Base-by-base conservation (phyloP, 2,113 vertebrate species). In the Trematomus loennbergii region DNA sequence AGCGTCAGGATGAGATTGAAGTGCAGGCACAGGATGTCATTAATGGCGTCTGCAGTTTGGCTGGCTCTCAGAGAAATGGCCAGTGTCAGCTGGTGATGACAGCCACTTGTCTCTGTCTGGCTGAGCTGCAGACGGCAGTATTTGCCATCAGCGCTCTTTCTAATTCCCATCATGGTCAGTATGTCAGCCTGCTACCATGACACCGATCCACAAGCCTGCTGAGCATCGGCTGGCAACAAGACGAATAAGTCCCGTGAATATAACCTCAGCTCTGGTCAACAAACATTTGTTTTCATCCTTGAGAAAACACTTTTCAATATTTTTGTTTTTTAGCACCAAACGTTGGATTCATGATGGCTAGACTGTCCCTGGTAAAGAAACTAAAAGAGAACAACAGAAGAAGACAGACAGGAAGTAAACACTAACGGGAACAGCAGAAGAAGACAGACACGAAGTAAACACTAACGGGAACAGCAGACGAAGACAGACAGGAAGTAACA, bases 51-150 rank as follows among this genome's bases (percentile, higher is more conserved):
- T 13, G 29, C 65, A 33, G 50, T 52, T 58, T 73, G 69, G 45
- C 65, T 68, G 8, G 0, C 40, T 72, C 49, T 55, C 50, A 68
- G 80, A 55, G 45, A 29, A 66, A 22, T 48, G 65, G 68, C 77
- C 83, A 89, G 78, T 84, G 84, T 80, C 85, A 80, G 82, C 79
- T 52, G 85, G 43, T 43, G 54, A 65, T 72, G 78, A 83, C 82
- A 78, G 65, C 62, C 80, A 79, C 76, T 80, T 84, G 71, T 83
- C 76, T 73, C 49, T 43, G 22, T 40, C 36, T 40, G 66, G 46
- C 22, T 9, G 8, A 43, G n/a, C 71, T 61, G 69, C 12, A 69
- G 53, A 62, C 25, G 2, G 75, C n/a, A 29, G 45, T 53, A 58
- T 83, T 79, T 58, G 53, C 66, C 22, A 69, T 64, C 57, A 36